These are phyloP conservation scores for Engystomops pustulosus DNA, from an alignment of 2,113 vertebrate genomes.

Conservation along the genomic window DNA sequence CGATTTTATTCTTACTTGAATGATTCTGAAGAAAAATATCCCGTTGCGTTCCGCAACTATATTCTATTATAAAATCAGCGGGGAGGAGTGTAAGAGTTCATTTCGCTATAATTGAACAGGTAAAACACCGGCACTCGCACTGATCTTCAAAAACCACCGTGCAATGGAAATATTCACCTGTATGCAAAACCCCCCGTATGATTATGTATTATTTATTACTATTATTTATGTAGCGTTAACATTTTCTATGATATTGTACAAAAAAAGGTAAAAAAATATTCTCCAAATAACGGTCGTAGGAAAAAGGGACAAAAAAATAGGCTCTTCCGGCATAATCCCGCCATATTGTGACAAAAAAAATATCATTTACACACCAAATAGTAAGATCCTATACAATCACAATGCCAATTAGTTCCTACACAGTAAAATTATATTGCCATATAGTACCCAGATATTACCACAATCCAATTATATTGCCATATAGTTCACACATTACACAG, in stretches of 20 bases:
- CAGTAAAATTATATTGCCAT: too few species aligned
- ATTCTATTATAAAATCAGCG: conserved; percentile 30
- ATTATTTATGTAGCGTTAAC: neutral
- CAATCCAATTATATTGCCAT: too few species aligned
- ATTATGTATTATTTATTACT: neutral
- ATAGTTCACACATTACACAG: too few species aligned
- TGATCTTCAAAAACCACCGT: neutral
- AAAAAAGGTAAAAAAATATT: too few species aligned
- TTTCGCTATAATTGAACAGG: conserved; percentile 38
- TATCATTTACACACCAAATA: too few species aligned
- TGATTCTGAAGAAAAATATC: conserved; percentile 13
- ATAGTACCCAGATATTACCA: too few species aligned
- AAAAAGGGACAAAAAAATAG: too few species aligned
- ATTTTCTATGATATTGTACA: neutral
- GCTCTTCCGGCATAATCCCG: too few species aligned
- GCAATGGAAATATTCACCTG: neutral
- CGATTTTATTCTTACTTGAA: neutral
- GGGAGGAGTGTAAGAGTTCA: conserved; percentile 9
- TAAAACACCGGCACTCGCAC: neutral
- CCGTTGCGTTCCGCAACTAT: conserved; percentile 2
- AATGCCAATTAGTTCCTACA: too few species aligned
- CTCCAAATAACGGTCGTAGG: too few species aligned
- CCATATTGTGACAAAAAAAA: too few species aligned
- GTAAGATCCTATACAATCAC: too few species aligned
- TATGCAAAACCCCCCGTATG: neutral